A percentile compares a stretch with the other conserved stretches of the same genome.
Evolutionary conservation across 2,888 invertebrate genomes (phyloP).

Genomic region (Escarpia spicata): DNA sequence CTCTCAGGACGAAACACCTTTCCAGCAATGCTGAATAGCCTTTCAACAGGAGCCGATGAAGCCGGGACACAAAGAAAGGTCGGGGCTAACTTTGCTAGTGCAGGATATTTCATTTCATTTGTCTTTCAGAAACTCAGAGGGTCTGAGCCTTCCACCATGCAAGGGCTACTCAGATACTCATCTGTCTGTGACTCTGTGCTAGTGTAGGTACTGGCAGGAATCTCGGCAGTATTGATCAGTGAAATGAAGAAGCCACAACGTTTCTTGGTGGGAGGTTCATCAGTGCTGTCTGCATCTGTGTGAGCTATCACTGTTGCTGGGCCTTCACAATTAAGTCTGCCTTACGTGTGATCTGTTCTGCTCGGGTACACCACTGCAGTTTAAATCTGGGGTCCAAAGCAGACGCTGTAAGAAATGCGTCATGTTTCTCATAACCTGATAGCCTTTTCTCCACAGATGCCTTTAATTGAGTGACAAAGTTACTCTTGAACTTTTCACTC

Average conservation of each 20-base stretch:
- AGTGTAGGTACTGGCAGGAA: too few species aligned
- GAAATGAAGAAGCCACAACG: too few species aligned
- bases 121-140: constrained; percentile 23
- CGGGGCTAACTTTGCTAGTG: constrained; percentile 23
- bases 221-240: too few species aligned
- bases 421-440: too few species aligned
- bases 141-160: too few species aligned
- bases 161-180: too few species aligned
- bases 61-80: constrained; percentile 25
- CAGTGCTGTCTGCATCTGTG: background rate
- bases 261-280: too few species aligned
- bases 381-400: too few species aligned
- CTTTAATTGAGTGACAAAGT: background rate
- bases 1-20: constrained; percentile 29
- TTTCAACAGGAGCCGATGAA: constrained; percentile 29
- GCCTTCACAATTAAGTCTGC: background rate
- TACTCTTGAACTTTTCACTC: background rate
- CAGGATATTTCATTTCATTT: constrained; percentile 19
- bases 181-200: too few species aligned
- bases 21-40: constrained; percentile 21
- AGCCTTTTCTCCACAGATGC: background rate
- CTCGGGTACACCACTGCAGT: too few species aligned
- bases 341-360: too few species aligned
- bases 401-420: too few species aligned
- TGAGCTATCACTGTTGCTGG: background rate